Evolutionary conservation across 2,888 invertebrate genomes (phyloP).

Genomic region (Philereme vetulata): DNA sequence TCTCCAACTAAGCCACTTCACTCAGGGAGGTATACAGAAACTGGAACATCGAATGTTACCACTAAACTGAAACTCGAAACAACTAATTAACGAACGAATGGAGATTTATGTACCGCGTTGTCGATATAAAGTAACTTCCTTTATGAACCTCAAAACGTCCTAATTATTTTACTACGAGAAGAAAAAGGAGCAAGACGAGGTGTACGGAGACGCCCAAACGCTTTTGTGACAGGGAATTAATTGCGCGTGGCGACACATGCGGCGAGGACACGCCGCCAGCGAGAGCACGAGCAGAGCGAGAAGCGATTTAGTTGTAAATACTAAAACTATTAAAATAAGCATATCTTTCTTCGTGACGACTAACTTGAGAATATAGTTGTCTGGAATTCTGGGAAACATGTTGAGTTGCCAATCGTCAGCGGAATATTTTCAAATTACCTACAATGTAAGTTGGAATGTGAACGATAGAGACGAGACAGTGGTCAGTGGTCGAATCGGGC

Average conservation of each 20-base stretch:
- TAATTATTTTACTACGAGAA: constrained; percentile 79
- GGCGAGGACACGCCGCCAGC: constrained; percentile 41
- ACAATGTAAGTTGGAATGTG: constrained; percentile 26
- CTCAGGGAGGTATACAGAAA: constrained; percentile 26
- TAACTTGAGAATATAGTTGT: no score
- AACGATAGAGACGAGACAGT: constrained; percentile 38
- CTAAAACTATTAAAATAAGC: neutral
- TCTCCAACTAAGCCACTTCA: constrained; percentile 1
- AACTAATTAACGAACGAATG: constrained; percentile 78
- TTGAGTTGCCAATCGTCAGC: neutral
- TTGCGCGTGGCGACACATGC: constrained; percentile 81
- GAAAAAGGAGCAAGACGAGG: constrained; percentile 77
- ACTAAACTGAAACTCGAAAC: constrained; percentile 56
- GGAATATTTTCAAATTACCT: neutral
- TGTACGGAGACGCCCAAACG: constrained; percentile 80
- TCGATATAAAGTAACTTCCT: constrained; percentile 83
- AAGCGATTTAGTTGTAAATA: constrained; percentile 3
- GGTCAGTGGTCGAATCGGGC: constrained; percentile 48
- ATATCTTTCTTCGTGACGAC: neutral
- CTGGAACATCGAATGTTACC: constrained; percentile 47
- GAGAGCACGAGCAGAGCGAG: constrained; percentile 40
- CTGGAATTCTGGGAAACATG: neutral
- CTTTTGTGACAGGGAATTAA: constrained; percentile 83
- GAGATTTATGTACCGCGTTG: constrained; percentile 82
- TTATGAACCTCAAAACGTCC: constrained; percentile 83